Conservation (phyloP, 2,113 vertebrate species). For the Euleptes europaea region DNA sequence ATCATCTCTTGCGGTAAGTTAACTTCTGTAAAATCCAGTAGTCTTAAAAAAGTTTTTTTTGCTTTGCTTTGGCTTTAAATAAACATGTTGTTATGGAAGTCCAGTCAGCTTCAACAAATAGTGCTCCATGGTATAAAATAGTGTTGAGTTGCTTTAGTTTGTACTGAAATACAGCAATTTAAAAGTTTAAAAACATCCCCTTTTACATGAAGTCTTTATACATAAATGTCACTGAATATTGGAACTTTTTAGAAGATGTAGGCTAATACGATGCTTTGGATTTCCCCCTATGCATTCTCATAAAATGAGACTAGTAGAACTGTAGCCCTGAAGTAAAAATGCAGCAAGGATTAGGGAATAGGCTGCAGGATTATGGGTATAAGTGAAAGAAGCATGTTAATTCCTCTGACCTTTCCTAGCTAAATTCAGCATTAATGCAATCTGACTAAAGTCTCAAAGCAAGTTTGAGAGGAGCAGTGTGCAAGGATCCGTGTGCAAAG, state of each 20-base stretch:
- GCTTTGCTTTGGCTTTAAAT: background rate
- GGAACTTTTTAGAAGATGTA: background rate
- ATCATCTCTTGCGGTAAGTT: constrained; percentile 96
- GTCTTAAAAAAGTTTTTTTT: background rate
- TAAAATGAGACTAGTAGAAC: background rate
- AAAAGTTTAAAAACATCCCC: background rate
- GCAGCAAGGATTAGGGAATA: background rate
- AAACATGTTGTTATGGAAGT: background rate
- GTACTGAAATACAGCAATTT: background rate
- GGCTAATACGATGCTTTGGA: background rate
- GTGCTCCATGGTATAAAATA: background rate
- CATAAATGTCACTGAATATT: background rate
- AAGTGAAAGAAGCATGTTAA: background rate
- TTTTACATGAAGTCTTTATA: background rate
- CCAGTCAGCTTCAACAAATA: background rate
- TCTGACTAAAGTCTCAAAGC: background rate
- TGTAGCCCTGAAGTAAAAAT: background rate
- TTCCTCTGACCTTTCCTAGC: background rate
- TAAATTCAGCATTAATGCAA: background rate
- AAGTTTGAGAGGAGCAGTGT: background rate
- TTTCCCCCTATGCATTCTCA: background rate
- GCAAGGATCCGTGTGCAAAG: too few species aligned
- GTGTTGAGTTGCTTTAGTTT: background rate
- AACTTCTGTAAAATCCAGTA: background rate
- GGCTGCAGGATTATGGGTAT: background rate